A percentile compares a stretch with the other conserved stretches of the same genome.
phyloP scores from a whole-genome alignment of 2,888 invertebrate species.

The Iphiclides podalirius region DNA sequence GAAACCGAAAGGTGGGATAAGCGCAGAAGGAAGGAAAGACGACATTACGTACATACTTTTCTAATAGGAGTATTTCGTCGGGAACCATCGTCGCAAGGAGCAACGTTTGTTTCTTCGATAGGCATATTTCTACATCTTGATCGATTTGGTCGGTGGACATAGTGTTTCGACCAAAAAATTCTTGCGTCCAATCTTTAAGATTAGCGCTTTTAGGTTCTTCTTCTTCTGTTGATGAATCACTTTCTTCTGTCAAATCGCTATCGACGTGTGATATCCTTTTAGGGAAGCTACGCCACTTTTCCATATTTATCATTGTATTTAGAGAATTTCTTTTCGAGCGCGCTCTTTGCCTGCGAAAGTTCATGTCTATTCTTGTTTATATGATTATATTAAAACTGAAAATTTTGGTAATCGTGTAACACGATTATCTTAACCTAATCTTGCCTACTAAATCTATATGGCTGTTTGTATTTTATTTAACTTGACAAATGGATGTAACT shows the following conservation, averaged over 20 bases:
- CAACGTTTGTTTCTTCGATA: conserved; percentile 70
- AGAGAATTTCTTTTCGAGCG: conserved; percentile 52
- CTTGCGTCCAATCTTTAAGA: conserved; percentile 59
- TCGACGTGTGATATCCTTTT: conserved; percentile 44
- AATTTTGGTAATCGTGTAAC: conserved; percentile 40
- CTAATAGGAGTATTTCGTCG: conserved; percentile 73
- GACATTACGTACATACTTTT: conserved; percentile 42
- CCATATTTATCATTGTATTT: conserved; percentile 45
- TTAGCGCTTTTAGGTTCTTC: conserved; percentile 48
- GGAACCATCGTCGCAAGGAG: conserved; percentile 78
- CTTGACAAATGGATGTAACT: too few relatives aligned
- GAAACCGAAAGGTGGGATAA: too few relatives aligned
- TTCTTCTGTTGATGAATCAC: conserved; percentile 43
- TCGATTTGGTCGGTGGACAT: conserved; percentile 47
- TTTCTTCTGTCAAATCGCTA: conserved; percentile 36
- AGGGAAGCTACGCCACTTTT: conserved; percentile 55
- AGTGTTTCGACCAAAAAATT: conserved; percentile 55
- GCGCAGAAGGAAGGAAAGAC: too few relatives aligned
- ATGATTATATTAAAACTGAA: conserved; percentile 30
- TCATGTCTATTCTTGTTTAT: conserved; percentile 44
- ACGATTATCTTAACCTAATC: conserved; percentile 37
- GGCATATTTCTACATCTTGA: conserved; percentile 67
- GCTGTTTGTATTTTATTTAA: conserved; percentile 34
- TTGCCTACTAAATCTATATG: conserved; percentile 43
- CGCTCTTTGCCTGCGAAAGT: conserved; percentile 53